Percentiles rank a stretch among this genome's conserved stretches.
Conservation (phyloP, 2,113 vertebrate genomes). For the Castor canadensis region DNA sequence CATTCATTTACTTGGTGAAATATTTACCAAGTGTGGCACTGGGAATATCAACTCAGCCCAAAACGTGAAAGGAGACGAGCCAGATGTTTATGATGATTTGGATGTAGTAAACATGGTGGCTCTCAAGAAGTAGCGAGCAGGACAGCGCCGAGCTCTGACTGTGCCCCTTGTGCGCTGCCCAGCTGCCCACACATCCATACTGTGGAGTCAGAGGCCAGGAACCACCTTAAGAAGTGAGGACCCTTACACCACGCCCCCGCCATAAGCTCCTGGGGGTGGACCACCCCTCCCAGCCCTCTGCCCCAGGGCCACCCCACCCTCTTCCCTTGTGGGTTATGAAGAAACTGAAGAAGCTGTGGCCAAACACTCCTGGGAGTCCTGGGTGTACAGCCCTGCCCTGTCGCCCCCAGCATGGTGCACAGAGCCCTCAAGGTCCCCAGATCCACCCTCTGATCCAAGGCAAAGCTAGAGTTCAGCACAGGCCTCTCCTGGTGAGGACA, state of each 20-base stretch:
- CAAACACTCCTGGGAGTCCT: rapidly evolving
- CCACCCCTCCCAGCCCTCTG: not conserved
- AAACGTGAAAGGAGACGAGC: rapidly evolving
- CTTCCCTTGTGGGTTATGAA: not conserved
- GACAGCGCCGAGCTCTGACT: too few relatives aligned
- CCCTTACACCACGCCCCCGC: too few relatives aligned
- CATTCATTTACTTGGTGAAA: rapidly evolving
- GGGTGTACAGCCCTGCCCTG: rapidly evolving
- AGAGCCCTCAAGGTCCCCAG: not conserved
- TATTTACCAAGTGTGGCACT: rapidly evolving
- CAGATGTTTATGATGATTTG: not conserved
- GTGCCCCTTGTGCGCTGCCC: rapidly evolving
- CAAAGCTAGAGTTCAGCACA: not conserved
- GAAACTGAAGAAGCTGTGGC: rapidly evolving
- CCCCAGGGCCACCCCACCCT: not conserved
- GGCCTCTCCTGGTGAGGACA: not conserved
- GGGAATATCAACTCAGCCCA: rapidly evolving
- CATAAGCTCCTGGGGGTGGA: not conserved
- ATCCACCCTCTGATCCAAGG: not conserved
- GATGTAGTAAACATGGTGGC: not conserved
- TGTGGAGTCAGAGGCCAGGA: rapidly evolving
- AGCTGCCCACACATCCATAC: rapidly evolving
- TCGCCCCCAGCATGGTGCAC: rapidly evolving
- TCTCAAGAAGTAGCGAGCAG: too few relatives aligned
- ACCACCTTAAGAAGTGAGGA: rapidly evolving